Conservation (phyloP, 2,888 invertebrate species). For the Eugnorisma glareosa region DNA sequence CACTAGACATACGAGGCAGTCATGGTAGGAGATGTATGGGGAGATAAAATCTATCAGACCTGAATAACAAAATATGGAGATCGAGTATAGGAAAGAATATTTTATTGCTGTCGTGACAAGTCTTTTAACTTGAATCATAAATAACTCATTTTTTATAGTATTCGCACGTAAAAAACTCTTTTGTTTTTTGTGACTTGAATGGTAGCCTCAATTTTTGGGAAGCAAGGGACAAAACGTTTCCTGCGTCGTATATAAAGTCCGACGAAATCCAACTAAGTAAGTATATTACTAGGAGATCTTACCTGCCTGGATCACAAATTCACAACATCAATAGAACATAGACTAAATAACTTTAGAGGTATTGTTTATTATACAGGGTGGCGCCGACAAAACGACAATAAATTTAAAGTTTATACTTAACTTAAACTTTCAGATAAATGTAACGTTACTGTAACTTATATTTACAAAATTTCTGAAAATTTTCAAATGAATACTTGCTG, state of each 20-base stretch:
- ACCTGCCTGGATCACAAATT: neutral
- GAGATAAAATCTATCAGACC: neutral
- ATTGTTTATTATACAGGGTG: neutral
- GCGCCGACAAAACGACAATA: neutral
- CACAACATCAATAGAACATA: neutral
- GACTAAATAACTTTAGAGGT: neutral
- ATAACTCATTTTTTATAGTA: neutral
- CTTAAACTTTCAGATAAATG: no score
- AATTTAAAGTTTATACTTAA: no score
- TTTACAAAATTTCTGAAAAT: no score
- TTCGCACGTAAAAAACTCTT: neutral
- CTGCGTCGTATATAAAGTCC: neutral
- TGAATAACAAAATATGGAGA: constrained; percentile 7
- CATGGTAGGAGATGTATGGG: neutral
- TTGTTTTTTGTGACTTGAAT: neutral
- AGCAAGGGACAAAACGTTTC: neutral
- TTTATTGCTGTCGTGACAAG: neutral
- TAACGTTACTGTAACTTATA: no score
- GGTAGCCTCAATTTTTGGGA: no score
- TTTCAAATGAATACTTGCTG: no score
- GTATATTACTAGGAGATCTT: neutral
- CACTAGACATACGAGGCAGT: no score
- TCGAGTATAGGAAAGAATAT: neutral
- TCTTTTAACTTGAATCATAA: constrained; percentile 3
- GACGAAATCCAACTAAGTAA: neutral